These are phyloP conservation scores for Prochilodus magdalenae DNA, from an alignment of 2,113 vertebrate genomes.

Conservation along the genomic window DNA sequence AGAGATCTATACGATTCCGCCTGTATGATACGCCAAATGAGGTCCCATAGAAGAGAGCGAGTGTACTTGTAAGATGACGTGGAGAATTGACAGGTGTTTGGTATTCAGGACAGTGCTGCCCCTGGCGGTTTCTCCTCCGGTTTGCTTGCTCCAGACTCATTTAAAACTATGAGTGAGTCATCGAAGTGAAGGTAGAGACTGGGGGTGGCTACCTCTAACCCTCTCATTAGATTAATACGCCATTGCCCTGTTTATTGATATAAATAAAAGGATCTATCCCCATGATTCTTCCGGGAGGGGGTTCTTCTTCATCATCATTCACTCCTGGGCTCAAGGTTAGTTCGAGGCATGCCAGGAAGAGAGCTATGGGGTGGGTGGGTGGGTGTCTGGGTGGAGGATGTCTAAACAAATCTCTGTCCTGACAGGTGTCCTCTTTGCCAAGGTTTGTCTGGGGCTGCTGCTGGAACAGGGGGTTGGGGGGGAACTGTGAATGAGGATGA, in stretches of 20 bases:
- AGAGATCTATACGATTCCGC: slow-evolving; percentile 37
- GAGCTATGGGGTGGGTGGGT: slow-evolving; percentile 17
- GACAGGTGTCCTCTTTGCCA: slow-evolving; percentile 75
- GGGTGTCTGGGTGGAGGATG: slow-evolving; percentile 45
- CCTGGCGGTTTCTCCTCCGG: slow-evolving; percentile 9
- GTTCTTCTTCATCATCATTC: slow-evolving; percentile 39
- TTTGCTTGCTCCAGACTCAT: slow-evolving; percentile 60
- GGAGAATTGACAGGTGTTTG: slow-evolving; percentile 71
- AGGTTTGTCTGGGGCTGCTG: slow-evolving; percentile 72
- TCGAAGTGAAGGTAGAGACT: slow-evolving; percentile 60
- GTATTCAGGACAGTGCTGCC: slow-evolving; percentile 58
- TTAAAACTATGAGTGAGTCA: slow-evolving; percentile 72
- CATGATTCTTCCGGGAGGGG: slow-evolving; percentile 42
- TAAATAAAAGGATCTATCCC: slow-evolving; percentile 70
- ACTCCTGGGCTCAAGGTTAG: slow-evolving; percentile 70
- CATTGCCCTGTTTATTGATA: slow-evolving; percentile 74
- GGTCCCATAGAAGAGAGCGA: slow-evolving; percentile 59
- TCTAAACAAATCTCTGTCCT: slow-evolving; percentile 76
- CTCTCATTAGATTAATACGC: slow-evolving; percentile 71
- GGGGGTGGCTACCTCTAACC: slow-evolving; percentile 65
- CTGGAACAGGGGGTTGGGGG: slow-evolving; percentile 59
- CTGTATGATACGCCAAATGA: slow-evolving; percentile 68
- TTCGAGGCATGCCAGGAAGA: slow-evolving; percentile 55
- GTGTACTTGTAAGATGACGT: slow-evolving; percentile 58
- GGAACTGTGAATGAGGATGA: slow-evolving; percentile 68